These are phyloP conservation scores for Zophobas atratus DNA, from an alignment of 1,140 invertebrate species.

Conservation along the genomic window DNA sequence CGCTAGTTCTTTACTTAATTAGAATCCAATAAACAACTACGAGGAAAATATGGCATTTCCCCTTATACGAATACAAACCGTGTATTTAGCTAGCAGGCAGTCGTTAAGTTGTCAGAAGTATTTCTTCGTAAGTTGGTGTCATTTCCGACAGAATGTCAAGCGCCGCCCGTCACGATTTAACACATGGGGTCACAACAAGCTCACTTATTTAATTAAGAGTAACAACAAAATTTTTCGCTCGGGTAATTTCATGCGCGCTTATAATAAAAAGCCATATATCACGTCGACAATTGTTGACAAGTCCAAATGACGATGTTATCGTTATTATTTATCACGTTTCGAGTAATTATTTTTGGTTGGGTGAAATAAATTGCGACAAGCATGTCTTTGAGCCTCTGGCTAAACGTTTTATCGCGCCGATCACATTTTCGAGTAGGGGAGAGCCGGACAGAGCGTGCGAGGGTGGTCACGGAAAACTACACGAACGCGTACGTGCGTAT, in stretches of 20 bases:
- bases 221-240: constrained; percentile 1
- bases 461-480: constrained; percentile 8
- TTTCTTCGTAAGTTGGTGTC: no score
- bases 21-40: no score
- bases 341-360: constrained; percentile 52
- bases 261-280: constrained; percentile 51
- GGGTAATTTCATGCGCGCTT: constrained; percentile 25
- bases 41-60: no score
- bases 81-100: no score
- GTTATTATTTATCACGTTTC: constrained; percentile 53
- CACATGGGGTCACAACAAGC: no score
- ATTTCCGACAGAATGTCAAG: no score
- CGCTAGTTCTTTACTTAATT: no score
- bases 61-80: no score
- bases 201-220: not conserved
- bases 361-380: constrained; percentile 49
- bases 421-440: constrained; percentile 35
- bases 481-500: not conserved
- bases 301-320: constrained; percentile 56
- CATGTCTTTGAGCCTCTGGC: constrained; percentile 53
- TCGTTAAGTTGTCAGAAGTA: no score
- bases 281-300: constrained; percentile 53
- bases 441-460: not conserved
- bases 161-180: no score
- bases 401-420: constrained; percentile 52